Conservation (phyloP, 2,113 vertebrate species). For the Phycodurus eques region DNA sequence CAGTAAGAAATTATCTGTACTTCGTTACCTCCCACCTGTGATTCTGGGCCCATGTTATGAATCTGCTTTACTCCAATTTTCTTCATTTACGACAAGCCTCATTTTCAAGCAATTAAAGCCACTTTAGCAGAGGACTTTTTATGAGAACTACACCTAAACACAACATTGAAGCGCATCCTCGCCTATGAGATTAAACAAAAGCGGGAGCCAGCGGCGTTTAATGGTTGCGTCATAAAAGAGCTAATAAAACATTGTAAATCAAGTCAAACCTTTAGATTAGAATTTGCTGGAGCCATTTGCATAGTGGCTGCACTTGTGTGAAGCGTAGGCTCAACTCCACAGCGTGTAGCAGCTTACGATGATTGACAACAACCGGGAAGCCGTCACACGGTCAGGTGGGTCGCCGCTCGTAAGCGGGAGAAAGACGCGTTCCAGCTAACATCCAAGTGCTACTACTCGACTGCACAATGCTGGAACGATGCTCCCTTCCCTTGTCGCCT, state of each 20-base stretch:
- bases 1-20: too few relatives aligned
- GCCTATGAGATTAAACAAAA: constrained; percentile 12
- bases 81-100: not conserved
- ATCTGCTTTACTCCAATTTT: not conserved
- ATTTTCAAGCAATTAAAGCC: constrained; percentile 4
- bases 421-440: not conserved
- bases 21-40: not conserved
- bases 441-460: not conserved
- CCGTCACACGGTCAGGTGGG: constrained; percentile 2
- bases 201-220: constrained; percentile 25
- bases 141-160: constrained; percentile 1
- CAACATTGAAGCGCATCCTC: constrained; percentile 4
- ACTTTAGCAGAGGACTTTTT: constrained; percentile 8
- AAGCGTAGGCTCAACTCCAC: constrained; percentile 11
- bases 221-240: constrained; percentile 30
- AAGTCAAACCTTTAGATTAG: constrained; percentile 16
- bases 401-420: not conserved
- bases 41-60: not conserved
- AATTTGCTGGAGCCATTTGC: constrained; percentile 13
- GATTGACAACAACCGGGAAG: constrained; percentile 29
- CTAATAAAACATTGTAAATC: constrained; percentile 1
- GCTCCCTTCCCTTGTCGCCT: not conserved
- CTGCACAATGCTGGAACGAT: not conserved
- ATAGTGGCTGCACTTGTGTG: constrained; percentile 6
- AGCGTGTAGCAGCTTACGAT: constrained; percentile 22